Evolutionary conservation across 2,113 vertebrate species (phyloP), one percentile per base, ranked within the genome.

Genomic region (Anoplopoma fimbria): DNA sequence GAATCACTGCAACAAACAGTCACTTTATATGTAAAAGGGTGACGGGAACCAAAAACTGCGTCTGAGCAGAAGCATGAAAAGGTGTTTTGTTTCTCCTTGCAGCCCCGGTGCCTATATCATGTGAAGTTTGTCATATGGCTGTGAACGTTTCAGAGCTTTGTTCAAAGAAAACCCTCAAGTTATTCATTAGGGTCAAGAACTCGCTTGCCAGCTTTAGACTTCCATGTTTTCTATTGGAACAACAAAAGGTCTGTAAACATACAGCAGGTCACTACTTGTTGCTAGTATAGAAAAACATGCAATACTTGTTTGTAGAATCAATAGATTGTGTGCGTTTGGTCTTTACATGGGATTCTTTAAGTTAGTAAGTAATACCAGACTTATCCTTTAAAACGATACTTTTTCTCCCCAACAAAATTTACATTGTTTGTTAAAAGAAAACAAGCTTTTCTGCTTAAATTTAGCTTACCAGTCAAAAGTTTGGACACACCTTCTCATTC

Each of bases 71-170:
- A 51, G 19, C 23, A 82, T 67, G 58, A 79, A 81, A 58, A 82
- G 64, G 61, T n/a, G n/a, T 57, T 53, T 55, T 77, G 65, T 76
- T 38, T 57, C 75, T 27, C 27, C 27, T 17, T 62, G 53, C 69
- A 67, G 78, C 73, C 42, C n/a, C 34, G 14, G 4, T 42, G 69
- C 2, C 40, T 23, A 38, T 69, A 75, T 89, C 69, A 75, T 83
- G 90, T 89, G 87, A 89, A 88, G 58, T 88, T 82, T 85, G 72
- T 80, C 90, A 86, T 73, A 55, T 79, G 82, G 71, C 69, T 83
- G 90, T 73, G 68, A 89, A 88, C 63, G 73, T 70, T 78, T 19
- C 65, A 75, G 25, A 33, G 62, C 25, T 33, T 42, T 74, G 63
- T 77, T 77, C 10, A 70, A 58, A 5, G 21, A 51, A 29, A 62